These are phyloP conservation scores for Agrochola lychnidis DNA, from an alignment of 2,888 invertebrate species.

Conservation along the genomic window DNA sequence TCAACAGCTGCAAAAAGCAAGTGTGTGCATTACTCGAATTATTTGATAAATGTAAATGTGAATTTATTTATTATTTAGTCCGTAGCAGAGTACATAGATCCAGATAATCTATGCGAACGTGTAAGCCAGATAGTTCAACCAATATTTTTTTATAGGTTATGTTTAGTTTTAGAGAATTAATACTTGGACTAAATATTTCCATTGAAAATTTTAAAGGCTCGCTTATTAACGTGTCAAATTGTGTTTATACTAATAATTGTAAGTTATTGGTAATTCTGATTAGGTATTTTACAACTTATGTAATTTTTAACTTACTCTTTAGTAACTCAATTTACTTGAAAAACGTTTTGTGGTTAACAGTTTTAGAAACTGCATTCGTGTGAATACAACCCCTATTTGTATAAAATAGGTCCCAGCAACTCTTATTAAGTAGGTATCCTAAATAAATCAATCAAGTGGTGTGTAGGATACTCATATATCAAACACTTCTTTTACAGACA, in stretches of 20 bases:
- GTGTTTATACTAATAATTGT: neutral
- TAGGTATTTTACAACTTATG: constrained; percentile 12
- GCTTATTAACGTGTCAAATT: neutral
- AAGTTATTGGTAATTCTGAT: neutral
- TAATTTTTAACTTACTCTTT: neutral
- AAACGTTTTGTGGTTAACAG: neutral
- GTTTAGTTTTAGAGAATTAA: constrained; percentile 29
- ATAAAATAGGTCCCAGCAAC: no score
- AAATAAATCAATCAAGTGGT: neutral
- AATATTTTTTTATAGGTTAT: constrained; percentile 38
- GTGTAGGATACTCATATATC: neutral
- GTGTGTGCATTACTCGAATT: constrained; percentile 14
- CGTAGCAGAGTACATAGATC: neutral
- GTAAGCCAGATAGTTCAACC: neutral
- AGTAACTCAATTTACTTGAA: neutral
- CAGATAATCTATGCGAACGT: neutral
- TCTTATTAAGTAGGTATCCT: no score
- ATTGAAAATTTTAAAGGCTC: neutral
- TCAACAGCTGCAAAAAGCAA: constrained; percentile 35
- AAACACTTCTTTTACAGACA: constrained; percentile 34
- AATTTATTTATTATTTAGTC: neutral
- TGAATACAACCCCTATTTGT: neutral
- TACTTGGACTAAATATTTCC: neutral
- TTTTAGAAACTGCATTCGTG: neutral
- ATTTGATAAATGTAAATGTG: neutral